Evolutionary conservation across 2,888 invertebrate species (phyloP), one percentile per base, ranked within the genome.

Genomic region (Cabera pusaria): DNA sequence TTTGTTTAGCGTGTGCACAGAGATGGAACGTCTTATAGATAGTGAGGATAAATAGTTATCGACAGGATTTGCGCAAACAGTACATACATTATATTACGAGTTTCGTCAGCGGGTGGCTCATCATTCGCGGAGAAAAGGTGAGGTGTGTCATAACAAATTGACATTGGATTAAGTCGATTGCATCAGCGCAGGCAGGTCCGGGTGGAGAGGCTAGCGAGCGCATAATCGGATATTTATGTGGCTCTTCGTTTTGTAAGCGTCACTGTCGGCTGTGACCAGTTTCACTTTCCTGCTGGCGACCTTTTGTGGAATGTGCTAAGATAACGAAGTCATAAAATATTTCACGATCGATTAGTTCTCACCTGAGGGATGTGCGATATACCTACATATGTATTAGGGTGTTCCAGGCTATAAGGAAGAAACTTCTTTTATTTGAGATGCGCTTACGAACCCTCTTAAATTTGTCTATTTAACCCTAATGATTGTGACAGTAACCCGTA

Each of bases 261-360:
- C 67, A 76, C 74, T 81, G 79, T 84, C 75, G 73, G 74, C 67
- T 62, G 70, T 64, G 56, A 69, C 68, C 72, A 73, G 76, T 86
- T 85, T 86, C 85, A 81, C 86, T 87, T 86, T 85, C 70, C 64
- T 80, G 74, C 66, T 69, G 76, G 70, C 72, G 78, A 82, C 82
- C 82, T 84, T 83, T 82, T 51, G 61, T 63, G 69, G 79, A 79
- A 78, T 83, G 72, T 58, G 65, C 63, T 62, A 71, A 77, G 72
- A 79, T 80, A 78, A 79, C 72, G 45, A 59, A 77, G 75, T 72
- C 78, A 75, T 77, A 74, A 72, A 75, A 72, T 69, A 76, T 79
- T 38, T 36, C 14, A 3, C 4, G 14, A 14, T 2, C 41, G 49
- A 52, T 51, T 45, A 37, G 40, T 53, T 46, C 20, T 33, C 28